These are phyloP conservation scores for Champsocephalus gunnari DNA, from an alignment of 2,797 vertebrate genomes.

Conservation along the genomic window DNA sequence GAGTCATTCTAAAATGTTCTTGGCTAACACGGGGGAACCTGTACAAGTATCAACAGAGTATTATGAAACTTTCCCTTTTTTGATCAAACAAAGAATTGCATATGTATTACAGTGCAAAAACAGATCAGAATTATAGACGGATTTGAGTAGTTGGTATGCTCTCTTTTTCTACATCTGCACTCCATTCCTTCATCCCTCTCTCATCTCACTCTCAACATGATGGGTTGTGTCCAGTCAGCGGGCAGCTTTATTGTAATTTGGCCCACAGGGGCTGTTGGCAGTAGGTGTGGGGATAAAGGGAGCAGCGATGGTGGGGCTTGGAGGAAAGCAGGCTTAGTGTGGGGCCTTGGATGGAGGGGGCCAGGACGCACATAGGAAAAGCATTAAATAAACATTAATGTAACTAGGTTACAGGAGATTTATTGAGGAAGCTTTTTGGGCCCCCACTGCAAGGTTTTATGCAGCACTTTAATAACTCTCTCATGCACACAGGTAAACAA, in stretches of 20 bases:
- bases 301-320: slow-evolving; percentile 70
- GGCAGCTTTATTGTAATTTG: slow-evolving; percentile 79
- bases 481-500: slow-evolving; percentile 86
- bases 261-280: slow-evolving; percentile 75
- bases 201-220: slow-evolving; percentile 63
- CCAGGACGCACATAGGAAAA: slow-evolving; percentile 79
- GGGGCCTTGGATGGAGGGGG: slow-evolving; percentile 75
- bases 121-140: not conserved
- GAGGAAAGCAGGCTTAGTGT: slow-evolving; percentile 81
- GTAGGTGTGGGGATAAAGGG: slow-evolving; percentile 76
- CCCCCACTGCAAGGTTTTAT: slow-evolving; percentile 77
- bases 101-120: slow-evolving; percentile 1
- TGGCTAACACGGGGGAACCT: not conserved
- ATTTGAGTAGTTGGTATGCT: not conserved
- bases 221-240: slow-evolving; percentile 76
- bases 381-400: slow-evolving; percentile 89
- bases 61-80: slow-evolving; percentile 9
- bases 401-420: slow-evolving; percentile 88
- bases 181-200: slow-evolving; percentile 57
- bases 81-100: not conserved
- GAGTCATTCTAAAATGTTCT: not conserved
- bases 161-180: slow-evolving; percentile 28
- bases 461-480: slow-evolving; percentile 85
- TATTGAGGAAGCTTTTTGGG: slow-evolving; percentile 84
- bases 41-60: not conserved